Base-by-base conservation (phyloP, 1,140 invertebrate genomes). In the Diachasma alloeum region DNA sequence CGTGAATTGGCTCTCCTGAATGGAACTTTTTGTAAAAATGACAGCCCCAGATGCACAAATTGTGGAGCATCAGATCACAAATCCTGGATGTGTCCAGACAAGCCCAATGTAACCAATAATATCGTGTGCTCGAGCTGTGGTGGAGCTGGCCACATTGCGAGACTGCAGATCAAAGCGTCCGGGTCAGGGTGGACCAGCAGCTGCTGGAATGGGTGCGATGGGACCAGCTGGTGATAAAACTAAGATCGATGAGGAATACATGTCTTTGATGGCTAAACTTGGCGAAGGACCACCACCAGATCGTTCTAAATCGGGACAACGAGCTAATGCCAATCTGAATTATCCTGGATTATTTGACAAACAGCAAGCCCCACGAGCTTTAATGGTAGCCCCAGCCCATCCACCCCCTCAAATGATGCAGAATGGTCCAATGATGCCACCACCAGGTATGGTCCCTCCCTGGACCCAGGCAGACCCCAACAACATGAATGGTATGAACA, bases 201-300 rank as follows among this genome's bases (percentile, higher is more conserved):
- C 87, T 46, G 85, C 90, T 13, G 88, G 89, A 72, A 86, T 85
- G 76, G 83, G 81, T 31, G 81, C 89, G 83, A 86, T 86, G 71
- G 83, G 87, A 42, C 89, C 89, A 42, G 90, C 89, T 44, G 91
- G 93, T 70, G 93, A 95, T 59, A 95, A 95, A 87, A 95, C 96
- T 0, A 98, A 98, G 88, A 98, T 99, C 86, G 97, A 99, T 88
- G 97, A 98, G 89, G 97, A 99, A 91, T 99, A 99, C 87, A 95
- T 99, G 95, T 99, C 97, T 1, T 90, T 99, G 74, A 99, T 99
- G 98, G 98, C 98, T 36, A 98, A 99, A 91, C 91, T 99, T 79
- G 98, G 98, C 24, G 97, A 99, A 90, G 97, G 95, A 53, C 96
- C 97, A 24, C 96, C 97, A 48, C 93, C 93, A 9, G 91, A 91